These are phyloP conservation scores for Podilymbus podiceps DNA, from an alignment of 2,113 vertebrate genomes.

Conservation along the genomic window DNA sequence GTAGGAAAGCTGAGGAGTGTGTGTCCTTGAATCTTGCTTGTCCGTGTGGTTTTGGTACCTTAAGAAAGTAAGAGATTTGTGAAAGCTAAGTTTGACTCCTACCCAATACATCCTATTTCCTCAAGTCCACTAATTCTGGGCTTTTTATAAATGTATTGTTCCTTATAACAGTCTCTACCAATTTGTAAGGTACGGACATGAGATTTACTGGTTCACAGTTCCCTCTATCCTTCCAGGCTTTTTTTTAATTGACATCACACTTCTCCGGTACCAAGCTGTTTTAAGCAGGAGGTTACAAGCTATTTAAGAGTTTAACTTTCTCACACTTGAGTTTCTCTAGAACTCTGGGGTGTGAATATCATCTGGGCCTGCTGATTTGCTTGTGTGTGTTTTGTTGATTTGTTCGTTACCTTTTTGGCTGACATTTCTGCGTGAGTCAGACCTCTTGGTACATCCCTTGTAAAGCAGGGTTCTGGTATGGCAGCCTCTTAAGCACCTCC, in stretches of 20 bases:
- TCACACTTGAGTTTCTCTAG: background rate
- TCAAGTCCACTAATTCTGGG: background rate
- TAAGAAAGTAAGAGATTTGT: background rate
- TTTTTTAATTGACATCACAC: background rate
- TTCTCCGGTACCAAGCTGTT: background rate
- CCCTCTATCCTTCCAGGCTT: background rate
- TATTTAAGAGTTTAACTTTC: constrained; percentile 7
- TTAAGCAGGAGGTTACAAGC: background rate
- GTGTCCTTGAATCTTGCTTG: background rate
- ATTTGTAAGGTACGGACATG: background rate
- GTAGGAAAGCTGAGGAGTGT: background rate
- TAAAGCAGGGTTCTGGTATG: background rate
- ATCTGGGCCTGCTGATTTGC: background rate
- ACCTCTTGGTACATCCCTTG: background rate
- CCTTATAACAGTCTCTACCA: background rate
- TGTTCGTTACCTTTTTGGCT: background rate
- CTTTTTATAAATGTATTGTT: background rate
- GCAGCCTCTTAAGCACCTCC: background rate
- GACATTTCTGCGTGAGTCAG: background rate
- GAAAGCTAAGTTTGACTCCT: background rate
- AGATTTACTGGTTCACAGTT: background rate
- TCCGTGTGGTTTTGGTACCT: background rate
- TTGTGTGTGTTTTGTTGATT: background rate
- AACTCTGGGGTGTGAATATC: background rate
- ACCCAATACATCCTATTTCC: background rate